Conservation (phyloP, 2,797 vertebrate genomes). For the Anguilla anguilla region DNA sequence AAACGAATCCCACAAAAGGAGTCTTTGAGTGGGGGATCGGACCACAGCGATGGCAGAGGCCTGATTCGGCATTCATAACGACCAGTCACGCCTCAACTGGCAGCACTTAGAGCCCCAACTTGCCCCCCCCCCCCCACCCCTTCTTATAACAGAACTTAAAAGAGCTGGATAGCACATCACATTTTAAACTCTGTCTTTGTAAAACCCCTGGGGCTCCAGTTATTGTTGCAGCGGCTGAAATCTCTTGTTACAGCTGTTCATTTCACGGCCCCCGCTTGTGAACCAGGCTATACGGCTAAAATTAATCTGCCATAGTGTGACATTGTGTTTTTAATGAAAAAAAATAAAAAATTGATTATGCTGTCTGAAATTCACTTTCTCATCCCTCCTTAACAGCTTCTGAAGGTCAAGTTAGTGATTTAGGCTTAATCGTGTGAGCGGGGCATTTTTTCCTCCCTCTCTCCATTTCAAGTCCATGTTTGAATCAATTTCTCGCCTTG, state of each 20-base stretch:
- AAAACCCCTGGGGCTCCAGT: not conserved
- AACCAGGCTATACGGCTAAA: not conserved
- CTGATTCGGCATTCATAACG: not conserved
- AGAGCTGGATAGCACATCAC: constrained; percentile 5
- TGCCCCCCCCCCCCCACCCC: not conserved
- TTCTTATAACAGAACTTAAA: constrained; percentile 1
- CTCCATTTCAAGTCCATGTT: not conserved
- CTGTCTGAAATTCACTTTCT: not conserved
- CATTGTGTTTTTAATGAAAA: constrained; percentile 15
- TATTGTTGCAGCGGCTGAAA: constrained; percentile 5
- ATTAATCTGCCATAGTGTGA: constrained; percentile 17
- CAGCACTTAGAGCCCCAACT: not conserved
- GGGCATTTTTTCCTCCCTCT: not conserved
- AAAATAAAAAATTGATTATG: not conserved
- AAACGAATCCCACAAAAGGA: not conserved
- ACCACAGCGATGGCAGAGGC: not conserved
- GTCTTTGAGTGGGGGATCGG: not conserved
- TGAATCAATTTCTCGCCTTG: not conserved
- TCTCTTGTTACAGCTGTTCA: constrained; percentile 9
- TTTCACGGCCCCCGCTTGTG: not conserved
- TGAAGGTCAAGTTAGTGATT: constrained; percentile 8
- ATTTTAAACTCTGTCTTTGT: constrained; percentile 5
- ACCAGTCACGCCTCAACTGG: not conserved
- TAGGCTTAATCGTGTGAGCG: constrained; percentile 12
- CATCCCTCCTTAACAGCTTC: not conserved